phyloP scores from a whole-genome alignment of 2,797 vertebrate genomes.

The Alectoris magna region DNA sequence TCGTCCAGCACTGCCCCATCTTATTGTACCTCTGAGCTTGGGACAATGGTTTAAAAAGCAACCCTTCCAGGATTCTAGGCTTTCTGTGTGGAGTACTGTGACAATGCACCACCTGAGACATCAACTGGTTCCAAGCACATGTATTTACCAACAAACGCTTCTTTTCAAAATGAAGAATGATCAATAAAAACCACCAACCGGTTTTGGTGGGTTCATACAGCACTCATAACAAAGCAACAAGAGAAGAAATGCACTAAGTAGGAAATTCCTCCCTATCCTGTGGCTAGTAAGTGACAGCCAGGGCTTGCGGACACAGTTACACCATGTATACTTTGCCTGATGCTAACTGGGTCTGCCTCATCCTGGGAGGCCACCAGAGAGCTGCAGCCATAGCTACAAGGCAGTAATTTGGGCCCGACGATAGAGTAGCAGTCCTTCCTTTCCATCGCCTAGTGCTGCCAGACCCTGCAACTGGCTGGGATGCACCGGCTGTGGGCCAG shows the following conservation, averaged over 20 bases:
- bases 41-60: not conserved
- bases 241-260: not conserved
- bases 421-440: not conserved
- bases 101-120: not conserved
- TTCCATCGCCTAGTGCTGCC: not conserved
- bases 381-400: not conserved
- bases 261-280: not conserved
- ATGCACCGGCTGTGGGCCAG: not conserved
- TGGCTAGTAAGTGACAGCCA: not conserved
- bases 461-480: not conserved
- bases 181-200: not conserved
- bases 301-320: rapidly evolving
- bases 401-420: not conserved
- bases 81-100: not conserved
- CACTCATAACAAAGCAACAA: not conserved
- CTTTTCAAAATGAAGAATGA: not conserved
- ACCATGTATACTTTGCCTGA: rapidly evolving
- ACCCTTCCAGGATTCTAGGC: not conserved
- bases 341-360: rapidly evolving
- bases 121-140: not conserved
- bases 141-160: not conserved
- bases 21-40: not conserved
- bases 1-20: not conserved
- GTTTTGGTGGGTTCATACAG: not conserved
- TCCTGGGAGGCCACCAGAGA: not conserved